A percentile compares a stretch with the other conserved stretches of the same genome.
Conservation (phyloP, 2,113 vertebrate genomes). For the Cisticola juncidis region DNA sequence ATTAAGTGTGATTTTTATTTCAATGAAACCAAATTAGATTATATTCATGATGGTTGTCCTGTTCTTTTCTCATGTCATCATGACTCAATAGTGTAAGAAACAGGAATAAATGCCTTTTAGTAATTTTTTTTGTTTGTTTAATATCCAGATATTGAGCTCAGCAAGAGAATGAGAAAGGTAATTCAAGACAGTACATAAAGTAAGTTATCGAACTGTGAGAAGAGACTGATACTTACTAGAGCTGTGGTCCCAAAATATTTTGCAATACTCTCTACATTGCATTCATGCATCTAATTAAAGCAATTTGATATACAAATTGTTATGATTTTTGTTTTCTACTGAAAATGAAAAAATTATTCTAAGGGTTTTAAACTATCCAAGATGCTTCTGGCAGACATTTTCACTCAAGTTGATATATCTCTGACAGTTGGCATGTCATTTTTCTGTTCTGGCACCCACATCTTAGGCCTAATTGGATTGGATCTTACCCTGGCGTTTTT, state of each 20-base stretch:
- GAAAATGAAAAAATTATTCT: not conserved
- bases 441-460: not conserved
- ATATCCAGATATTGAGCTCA: not conserved
- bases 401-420: not conserved
- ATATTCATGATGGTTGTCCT: not conserved
- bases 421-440: not conserved
- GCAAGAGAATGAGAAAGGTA: not conserved
- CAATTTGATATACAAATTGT: not conserved
- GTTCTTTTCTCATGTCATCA: not conserved
- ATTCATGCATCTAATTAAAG: not conserved
- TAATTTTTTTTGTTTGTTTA: not conserved
- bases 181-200: not conserved
- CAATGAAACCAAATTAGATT: not conserved
- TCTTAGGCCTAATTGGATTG: not conserved
- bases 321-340: not conserved
- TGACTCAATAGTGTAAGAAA: not conserved
- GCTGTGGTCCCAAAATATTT: not conserved
- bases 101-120: not conserved
- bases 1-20: not conserved
- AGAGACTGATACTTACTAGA: not conserved
- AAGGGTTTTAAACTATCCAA: not conserved
- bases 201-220: not conserved
- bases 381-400: not conserved
- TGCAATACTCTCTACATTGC: not conserved
- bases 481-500: not conserved